phyloP scores from a whole-genome alignment of 2,113 vertebrate species.

The Mastomys coucha region DNA sequence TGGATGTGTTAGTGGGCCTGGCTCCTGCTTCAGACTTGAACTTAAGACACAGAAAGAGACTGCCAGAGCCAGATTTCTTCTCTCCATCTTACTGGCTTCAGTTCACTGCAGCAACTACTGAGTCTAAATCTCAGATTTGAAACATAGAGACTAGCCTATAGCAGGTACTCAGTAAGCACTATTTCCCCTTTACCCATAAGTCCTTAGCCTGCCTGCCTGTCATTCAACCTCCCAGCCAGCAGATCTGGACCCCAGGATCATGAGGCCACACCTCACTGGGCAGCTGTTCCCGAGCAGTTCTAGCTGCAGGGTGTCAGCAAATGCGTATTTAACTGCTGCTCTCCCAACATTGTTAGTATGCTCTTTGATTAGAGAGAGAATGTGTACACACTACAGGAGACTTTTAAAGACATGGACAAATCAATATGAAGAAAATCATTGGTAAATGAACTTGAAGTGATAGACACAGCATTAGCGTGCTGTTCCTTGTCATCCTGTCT shows the following conservation, averaged over 20 bases:
- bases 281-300: background rate
- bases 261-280: fast-evolving
- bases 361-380: background rate
- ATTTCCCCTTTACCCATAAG: background rate
- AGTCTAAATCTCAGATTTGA: background rate
- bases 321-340: background rate
- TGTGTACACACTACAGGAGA: background rate
- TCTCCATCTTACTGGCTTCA: background rate
- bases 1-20: background rate
- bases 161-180: background rate
- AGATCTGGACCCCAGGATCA: fast-evolving
- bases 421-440: background rate
- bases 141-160: fast-evolving
- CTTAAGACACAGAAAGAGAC: background rate
- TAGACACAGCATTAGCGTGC: background rate
- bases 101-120: background rate
- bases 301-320: too few species aligned
- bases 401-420: background rate
- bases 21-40: background rate
- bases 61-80: background rate
- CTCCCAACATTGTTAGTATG: background rate
- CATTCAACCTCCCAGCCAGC: background rate
- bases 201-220: background rate
- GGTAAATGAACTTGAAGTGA: background rate
- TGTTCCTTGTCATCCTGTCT: background rate